Percentiles rank a stretch among this genome's conserved stretches.
Conservation (phyloP, 2,888 invertebrate species). For the Tetranychus piercei region DNA sequence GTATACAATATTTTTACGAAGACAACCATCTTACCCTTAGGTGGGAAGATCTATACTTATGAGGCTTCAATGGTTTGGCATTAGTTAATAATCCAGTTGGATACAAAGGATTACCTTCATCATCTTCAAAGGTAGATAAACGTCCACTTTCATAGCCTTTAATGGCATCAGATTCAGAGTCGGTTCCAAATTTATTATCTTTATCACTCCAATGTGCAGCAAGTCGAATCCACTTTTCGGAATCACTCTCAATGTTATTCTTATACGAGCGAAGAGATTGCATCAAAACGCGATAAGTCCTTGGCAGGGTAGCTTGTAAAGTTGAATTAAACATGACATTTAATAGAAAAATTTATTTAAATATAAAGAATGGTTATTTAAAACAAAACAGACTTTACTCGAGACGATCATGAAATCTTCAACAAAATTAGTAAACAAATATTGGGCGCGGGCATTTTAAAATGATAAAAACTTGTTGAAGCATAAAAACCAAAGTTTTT, state of each 20-base stretch:
- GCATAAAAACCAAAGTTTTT: too few species aligned
- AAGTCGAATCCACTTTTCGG: slow-evolving; percentile 2
- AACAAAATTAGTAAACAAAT: too few species aligned
- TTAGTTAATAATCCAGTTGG: slow-evolving; percentile 3
- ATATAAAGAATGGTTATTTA: too few species aligned
- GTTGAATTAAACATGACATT: background rate
- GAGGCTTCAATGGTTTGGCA: slow-evolving; percentile 11
- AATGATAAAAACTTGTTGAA: too few species aligned
- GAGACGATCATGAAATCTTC: too few species aligned
- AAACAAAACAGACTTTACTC: too few species aligned
- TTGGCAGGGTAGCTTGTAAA: background rate
- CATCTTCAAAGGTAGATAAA: slow-evolving; percentile 11
- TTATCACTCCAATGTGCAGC: background rate
- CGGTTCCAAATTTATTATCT: background rate
- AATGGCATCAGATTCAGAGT: background rate
- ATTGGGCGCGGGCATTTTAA: too few species aligned
- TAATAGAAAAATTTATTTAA: background rate
- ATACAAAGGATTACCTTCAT: slow-evolving; percentile 1
- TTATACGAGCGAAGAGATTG: background rate
- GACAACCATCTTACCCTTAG: background rate
- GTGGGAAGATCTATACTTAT: slow-evolving; percentile 12
- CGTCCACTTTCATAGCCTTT: background rate
- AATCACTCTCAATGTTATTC: slow-evolving; percentile 3
- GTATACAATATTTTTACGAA: background rate
- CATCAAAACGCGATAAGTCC: background rate